Conservation (phyloP, 2,797 vertebrate genomes). For the Pseudochirops cupreus region DNA sequence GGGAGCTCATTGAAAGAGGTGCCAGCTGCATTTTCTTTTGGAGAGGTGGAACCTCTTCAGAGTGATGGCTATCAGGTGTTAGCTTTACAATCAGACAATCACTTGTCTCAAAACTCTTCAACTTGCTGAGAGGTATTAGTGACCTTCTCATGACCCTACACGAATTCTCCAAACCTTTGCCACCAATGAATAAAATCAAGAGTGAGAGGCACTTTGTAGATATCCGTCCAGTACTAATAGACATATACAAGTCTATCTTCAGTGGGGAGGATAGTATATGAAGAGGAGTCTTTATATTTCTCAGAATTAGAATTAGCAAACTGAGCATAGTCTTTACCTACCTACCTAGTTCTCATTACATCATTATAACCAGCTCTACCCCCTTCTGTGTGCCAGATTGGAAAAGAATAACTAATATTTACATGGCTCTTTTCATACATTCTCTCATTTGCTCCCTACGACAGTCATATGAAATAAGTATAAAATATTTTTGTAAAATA, state of each 20-base stretch:
- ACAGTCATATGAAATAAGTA: background rate
- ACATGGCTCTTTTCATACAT: background rate
- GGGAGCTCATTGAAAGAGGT: slow-evolving; percentile 69
- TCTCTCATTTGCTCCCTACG: background rate
- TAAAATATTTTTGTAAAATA: background rate
- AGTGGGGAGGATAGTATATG: background rate
- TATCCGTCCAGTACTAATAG: background rate
- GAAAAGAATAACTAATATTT: background rate
- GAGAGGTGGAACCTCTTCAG: slow-evolving; percentile 69
- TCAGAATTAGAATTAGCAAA: slow-evolving; percentile 29
- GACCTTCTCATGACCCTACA: slow-evolving; percentile 76
- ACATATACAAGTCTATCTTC: slow-evolving; percentile 37
- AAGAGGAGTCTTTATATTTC: slow-evolving; percentile 53
- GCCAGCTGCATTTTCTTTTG: slow-evolving; percentile 75
- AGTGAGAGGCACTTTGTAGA: slow-evolving; percentile 47
- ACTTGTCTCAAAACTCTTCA: slow-evolving; percentile 76
- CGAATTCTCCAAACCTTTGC: slow-evolving; percentile 68
- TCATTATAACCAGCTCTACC: slow-evolving; percentile 13
- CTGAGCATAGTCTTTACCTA: background rate
- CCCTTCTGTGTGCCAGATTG: slow-evolving; percentile 6
- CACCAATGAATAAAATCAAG: slow-evolving; percentile 28
- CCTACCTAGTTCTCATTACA: slow-evolving; percentile 9
- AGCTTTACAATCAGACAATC: slow-evolving; percentile 77
- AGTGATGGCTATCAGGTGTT: slow-evolving; percentile 80
- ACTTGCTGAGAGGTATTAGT: slow-evolving; percentile 76